Conservation (phyloP, 1,140 invertebrate genomes). For the Scaptomyza hsui region DNA sequence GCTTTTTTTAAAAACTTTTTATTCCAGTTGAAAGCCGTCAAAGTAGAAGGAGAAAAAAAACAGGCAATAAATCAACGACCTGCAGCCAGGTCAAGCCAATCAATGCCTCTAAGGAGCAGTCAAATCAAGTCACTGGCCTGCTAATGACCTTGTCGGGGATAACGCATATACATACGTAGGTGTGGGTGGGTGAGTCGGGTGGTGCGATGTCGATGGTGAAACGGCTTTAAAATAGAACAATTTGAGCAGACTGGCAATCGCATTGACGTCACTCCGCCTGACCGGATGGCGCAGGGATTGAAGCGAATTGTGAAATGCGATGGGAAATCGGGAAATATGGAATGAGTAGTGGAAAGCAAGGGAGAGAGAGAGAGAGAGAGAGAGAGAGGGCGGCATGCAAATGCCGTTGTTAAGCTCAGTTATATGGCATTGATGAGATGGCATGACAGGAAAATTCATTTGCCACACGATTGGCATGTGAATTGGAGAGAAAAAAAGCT, state of each 20-base stretch:
- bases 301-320: not conserved
- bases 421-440: slow-evolving; percentile 3
- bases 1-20: not conserved
- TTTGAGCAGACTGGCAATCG: slow-evolving; percentile 35
- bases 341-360: slow-evolving; percentile 11
- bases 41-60: not conserved
- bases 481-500: not conserved
- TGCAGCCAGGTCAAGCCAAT: slow-evolving; percentile 20
- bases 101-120: slow-evolving; percentile 33
- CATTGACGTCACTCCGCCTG: slow-evolving; percentile 39
- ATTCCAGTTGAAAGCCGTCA: not conserved
- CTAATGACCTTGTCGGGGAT: slow-evolving; percentile 51
- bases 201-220: slow-evolving; percentile 3
- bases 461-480: slow-evolving; percentile 34
- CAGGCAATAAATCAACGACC: slow-evolving; percentile 36
- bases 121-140: slow-evolving; percentile 63
- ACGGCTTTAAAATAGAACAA: slow-evolving; percentile 19
- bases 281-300: not conserved
- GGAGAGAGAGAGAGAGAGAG: slow-evolving; percentile 16
- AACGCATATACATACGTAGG: not conserved
- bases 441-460: slow-evolving; percentile 36
- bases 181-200: not conserved
- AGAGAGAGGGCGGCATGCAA: slow-evolving; percentile 25
- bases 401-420: slow-evolving; percentile 10
- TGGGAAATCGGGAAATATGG: not conserved